Percentiles rank a stretch among this genome's conserved stretches.
Evolutionary conservation across 2,888 invertebrate genomes (phyloP).

Genomic region (Melanostoma scalare): DNA sequence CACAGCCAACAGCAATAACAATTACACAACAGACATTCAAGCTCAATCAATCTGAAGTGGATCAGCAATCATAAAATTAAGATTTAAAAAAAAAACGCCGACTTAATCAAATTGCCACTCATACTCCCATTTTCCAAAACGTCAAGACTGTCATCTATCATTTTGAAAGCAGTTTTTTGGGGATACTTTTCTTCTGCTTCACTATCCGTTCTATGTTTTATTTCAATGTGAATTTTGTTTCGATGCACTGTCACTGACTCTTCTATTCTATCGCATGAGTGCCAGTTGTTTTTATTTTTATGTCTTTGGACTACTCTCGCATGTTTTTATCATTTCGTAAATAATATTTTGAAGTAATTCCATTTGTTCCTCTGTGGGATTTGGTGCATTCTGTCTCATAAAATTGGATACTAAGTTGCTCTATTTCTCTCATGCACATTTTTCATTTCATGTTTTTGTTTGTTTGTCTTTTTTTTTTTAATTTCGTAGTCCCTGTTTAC

Average conservation of each 20-base stretch:
- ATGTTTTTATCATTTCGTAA: slow-evolving; percentile 37
- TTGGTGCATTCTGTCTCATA: slow-evolving; percentile 41
- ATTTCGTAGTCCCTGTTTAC: background rate
- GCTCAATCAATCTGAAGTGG: slow-evolving; percentile 44
- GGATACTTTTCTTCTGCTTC: slow-evolving; percentile 32
- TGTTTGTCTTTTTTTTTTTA: background rate
- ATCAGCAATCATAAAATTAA: slow-evolving; percentile 50
- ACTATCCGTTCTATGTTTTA: slow-evolving; percentile 13
- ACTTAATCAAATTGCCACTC: slow-evolving; percentile 37
- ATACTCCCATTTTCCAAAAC: slow-evolving; percentile 36
- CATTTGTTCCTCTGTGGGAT: slow-evolving; percentile 21
- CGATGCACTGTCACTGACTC: background rate
- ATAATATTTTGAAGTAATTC: slow-evolving; percentile 24
- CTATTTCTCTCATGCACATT: slow-evolving; percentile 60
- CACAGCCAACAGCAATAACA: slow-evolving; percentile 61
- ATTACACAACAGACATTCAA: slow-evolving; percentile 57
- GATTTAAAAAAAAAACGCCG: slow-evolving; percentile 23
- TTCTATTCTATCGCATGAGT: slow-evolving; percentile 37
- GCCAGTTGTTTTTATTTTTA: slow-evolving; percentile 5
- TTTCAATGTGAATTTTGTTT: slow-evolving; percentile 21
- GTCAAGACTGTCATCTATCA: slow-evolving; percentile 36
- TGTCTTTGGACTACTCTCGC: slow-evolving; percentile 38
- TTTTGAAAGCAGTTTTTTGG: slow-evolving; percentile 18
- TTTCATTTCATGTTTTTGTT: slow-evolving; percentile 44
- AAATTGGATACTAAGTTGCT: slow-evolving; percentile 37